Conservation (phyloP, 1,140 invertebrate species). For the Amyelois transitella region DNA sequence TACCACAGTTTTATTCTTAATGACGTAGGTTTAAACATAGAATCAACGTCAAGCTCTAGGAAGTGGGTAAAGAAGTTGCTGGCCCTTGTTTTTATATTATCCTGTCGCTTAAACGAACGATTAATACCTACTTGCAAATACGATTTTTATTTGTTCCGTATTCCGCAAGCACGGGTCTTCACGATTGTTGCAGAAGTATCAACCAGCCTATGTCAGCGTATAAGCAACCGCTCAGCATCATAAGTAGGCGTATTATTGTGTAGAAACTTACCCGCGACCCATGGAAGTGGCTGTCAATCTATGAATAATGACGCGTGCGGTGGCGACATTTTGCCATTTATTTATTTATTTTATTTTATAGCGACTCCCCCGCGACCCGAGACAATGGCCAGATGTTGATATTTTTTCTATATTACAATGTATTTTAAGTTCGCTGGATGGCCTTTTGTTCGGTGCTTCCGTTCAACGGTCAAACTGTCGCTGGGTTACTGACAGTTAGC, state of each 20-base stretch:
- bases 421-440: conserved; percentile 42
- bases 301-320: conserved; percentile 48
- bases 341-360: conserved; percentile 62
- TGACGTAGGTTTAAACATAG: too few species aligned
- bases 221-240: conserved; percentile 26
- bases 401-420: conserved; percentile 64
- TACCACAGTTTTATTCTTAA: too few species aligned
- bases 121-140: too few species aligned
- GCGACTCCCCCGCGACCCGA: conserved; percentile 56
- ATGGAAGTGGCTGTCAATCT: conserved; percentile 70
- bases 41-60: too few species aligned
- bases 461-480: conserved; percentile 23
- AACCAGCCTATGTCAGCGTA: not conserved
- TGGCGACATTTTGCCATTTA: conserved; percentile 53
- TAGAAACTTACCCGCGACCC: conserved; percentile 20
- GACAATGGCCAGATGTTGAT: conserved; percentile 66
- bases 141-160: too few species aligned
- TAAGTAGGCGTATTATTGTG: conserved; percentile 71
- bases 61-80: too few species aligned
- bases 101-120: too few species aligned
- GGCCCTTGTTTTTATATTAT: too few species aligned
- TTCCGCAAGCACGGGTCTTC: too few species aligned
- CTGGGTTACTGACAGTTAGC: not conserved
- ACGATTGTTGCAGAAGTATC: conserved; percentile 8
- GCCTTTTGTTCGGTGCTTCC: conserved; percentile 34